A percentile compares a stretch with the other conserved stretches of the same genome.
These are phyloP conservation scores for Cantharis rustica DNA, from an alignment of 2,888 invertebrate genomes.

Conservation along the genomic window DNA sequence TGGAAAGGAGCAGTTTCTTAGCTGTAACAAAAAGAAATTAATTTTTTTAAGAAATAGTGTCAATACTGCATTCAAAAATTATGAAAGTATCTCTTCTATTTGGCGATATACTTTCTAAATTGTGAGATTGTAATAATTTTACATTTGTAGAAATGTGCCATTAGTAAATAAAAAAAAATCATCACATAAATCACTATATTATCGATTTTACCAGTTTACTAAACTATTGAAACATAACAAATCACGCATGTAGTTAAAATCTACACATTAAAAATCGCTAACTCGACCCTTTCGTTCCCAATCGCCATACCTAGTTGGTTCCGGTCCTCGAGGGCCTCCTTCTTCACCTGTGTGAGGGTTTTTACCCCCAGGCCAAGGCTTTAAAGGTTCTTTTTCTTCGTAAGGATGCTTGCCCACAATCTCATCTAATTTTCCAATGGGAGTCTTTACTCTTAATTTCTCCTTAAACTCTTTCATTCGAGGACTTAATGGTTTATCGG, in stretches of 20 bases:
- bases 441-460: slow-evolving; percentile 69
- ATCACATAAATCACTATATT: background rate
- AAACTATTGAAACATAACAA: background rate
- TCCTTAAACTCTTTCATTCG: slow-evolving; percentile 73
- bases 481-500: slow-evolving; percentile 52
- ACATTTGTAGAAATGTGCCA: background rate
- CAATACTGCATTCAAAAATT: background rate
- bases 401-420: slow-evolving; percentile 71
- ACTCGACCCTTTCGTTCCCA: slow-evolving; percentile 99
- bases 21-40: background rate
- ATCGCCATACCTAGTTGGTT: slow-evolving; percentile 98
- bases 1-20: background rate
- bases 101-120: background rate
- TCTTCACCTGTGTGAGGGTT: slow-evolving; percentile 95
- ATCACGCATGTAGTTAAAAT: background rate
- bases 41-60: background rate
- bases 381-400: slow-evolving; percentile 82
- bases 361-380: slow-evolving; percentile 82
- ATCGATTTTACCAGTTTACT: background rate
- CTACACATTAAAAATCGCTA: slow-evolving; percentile 77
- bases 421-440: slow-evolving; percentile 77
- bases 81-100: background rate
- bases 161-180: background rate
- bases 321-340: slow-evolving; percentile 94
- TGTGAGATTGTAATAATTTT: background rate